phyloP scores from a whole-genome alignment of 2,113 vertebrate genomes.

The Drymodes brunneopygia region DNA sequence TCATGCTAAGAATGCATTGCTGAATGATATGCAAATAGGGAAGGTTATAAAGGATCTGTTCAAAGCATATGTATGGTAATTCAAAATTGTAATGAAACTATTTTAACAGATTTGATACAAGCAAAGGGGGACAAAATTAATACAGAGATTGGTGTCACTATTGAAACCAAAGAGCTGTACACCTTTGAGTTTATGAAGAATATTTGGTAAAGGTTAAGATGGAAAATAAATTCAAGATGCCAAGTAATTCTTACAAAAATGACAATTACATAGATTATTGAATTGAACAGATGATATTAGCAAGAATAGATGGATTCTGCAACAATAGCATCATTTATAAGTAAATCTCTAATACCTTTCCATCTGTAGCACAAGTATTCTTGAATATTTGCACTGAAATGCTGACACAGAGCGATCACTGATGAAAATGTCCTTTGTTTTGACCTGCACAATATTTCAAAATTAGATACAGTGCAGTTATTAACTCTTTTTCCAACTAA shows the following conservation, averaged over 20 bases:
- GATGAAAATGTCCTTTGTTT: background rate
- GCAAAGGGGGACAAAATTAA: background rate
- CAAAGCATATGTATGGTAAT: background rate
- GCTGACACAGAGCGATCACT: background rate
- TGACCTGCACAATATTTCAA: background rate
- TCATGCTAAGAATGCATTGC: background rate
- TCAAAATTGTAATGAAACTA: constrained; percentile 13
- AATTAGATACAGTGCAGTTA: background rate
- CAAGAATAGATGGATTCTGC: background rate
- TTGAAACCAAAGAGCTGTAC: background rate
- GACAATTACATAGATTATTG: background rate
- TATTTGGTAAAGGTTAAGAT: background rate
- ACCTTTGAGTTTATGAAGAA: background rate
- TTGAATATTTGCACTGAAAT: background rate
- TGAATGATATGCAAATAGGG: background rate
- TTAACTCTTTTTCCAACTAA: background rate
- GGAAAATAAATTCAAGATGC: background rate
- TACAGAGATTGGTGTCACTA: background rate
- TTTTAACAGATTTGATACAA: background rate
- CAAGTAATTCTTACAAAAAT: background rate
- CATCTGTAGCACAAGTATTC: background rate
- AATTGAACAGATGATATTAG: background rate
- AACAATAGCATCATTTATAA: background rate
- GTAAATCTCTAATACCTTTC: background rate
- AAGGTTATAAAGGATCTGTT: background rate